Evolutionary conservation across 2,113 vertebrate genomes (phyloP).

Genomic region (Rynchops niger): DNA sequence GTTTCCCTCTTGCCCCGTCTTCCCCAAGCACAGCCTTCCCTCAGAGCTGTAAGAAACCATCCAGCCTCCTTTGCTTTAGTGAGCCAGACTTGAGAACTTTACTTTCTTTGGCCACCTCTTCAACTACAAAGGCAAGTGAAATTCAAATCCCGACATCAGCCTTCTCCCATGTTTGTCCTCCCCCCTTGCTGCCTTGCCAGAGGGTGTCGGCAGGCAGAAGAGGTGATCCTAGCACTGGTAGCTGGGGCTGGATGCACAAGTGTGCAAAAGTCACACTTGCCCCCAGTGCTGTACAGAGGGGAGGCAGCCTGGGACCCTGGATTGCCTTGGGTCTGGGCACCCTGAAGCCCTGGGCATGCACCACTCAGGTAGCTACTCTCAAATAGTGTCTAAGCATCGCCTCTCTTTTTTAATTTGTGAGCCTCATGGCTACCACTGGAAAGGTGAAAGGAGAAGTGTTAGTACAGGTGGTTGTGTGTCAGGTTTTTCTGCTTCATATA

Average conservation of each 20-base stretch:
- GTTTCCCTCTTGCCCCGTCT: not conserved
- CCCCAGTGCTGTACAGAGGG: fast-evolving
- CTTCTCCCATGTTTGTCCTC: not conserved
- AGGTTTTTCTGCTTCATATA: not conserved
- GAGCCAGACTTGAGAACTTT: not conserved
- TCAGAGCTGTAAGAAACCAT: not conserved
- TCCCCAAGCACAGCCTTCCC: not conserved
- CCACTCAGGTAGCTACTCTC: not conserved
- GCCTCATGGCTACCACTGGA: not conserved
- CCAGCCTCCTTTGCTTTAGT: not conserved
- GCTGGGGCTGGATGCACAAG: not conserved
- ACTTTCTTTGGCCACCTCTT: not conserved
- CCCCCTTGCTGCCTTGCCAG: not conserved
- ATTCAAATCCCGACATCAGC: not conserved
- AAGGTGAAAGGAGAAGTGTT: not conserved
- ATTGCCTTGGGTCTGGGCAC: not conserved
- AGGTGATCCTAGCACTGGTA: not conserved
- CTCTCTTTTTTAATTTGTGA: not conserved
- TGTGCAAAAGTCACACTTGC: fast-evolving
- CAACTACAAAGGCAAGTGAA: not conserved
- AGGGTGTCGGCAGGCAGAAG: not conserved
- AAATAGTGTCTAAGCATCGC: not conserved
- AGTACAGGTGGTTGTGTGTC: fast-evolving
- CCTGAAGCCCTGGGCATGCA: not conserved
- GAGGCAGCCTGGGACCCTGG: not conserved